Base-by-base conservation (phyloP, 1,140 invertebrate species). In the Drosophila grimshawi region DNA sequence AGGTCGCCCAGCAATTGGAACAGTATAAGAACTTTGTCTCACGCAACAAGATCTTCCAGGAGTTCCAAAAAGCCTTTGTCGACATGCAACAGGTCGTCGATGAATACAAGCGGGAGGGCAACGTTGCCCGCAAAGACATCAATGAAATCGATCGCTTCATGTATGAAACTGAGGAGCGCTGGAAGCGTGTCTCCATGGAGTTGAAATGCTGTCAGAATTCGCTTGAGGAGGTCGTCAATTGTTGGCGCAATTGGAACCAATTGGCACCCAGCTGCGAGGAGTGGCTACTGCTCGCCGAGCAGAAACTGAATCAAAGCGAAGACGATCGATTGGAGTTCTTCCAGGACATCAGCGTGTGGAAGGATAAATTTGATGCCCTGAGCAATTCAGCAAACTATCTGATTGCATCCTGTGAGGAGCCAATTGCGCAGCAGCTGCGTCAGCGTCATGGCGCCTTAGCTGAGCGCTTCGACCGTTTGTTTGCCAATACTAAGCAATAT, bases 11-110 rank as follows among this genome's bases (percentile, higher is more conserved):
- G 73, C 94, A 98, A 92, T 93, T 98, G 76, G 95, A 97, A 74
- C 97, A 98, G 85, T 98, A 98, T 89, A 95, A 96, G 76, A 97
- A 97, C 94, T 98, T 98, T 93, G 97, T 98, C 8, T 97, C 97
- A 3, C 95, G 95, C 78, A 98, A 97, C 93, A 96, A 97, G 92
- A 97, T 99, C 80, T 98, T 98, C 93, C 96, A 98, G 92, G 97
- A 98, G 93, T 98, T 98, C 93, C 97, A 98, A 86, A 97, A 97
- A 93, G 97, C 97, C 19, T 98, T 96, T 86, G 93, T 96, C 69
- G 97, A 98, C 86, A 97, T 98, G 95, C 97, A 98, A 93, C 96
- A 97, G 88, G 96, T 98, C 48, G 96, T 97, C 37, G 97, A 98
- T 48, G 97, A 97, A 82, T 98, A 98, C 88, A 98, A 98, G 93